Percentiles rank a stretch among this genome's conserved stretches.
phyloP scores from a whole-genome alignment of 2,113 vertebrate species.

The Orthochromis indermauri region DNA sequence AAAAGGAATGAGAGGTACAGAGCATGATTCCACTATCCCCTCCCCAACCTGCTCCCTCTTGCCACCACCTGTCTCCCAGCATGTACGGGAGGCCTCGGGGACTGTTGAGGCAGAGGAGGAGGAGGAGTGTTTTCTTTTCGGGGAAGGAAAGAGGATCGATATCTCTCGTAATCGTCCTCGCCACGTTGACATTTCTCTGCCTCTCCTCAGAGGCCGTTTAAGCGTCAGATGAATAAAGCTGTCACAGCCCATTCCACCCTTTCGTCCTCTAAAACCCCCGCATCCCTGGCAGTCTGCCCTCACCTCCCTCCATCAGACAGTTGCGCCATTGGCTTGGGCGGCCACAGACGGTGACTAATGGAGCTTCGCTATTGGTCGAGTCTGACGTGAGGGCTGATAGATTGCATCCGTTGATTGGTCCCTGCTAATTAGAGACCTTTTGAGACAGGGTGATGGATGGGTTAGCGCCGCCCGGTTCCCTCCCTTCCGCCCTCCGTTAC shows the following conservation, averaged over 20 bases:
- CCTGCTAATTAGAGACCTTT: slow-evolving; percentile 56
- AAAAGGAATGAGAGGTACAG: background rate
- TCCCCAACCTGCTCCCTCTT: background rate
- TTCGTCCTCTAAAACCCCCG: slow-evolving; percentile 39
- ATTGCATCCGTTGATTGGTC: slow-evolving; percentile 59
- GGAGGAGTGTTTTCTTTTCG: slow-evolving; percentile 40
- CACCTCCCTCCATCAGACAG: slow-evolving; percentile 13
- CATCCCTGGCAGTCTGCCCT: slow-evolving; percentile 41
- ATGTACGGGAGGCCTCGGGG: slow-evolving; percentile 11
- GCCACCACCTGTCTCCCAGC: slow-evolving; percentile 15
- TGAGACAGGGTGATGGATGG: slow-evolving; percentile 51
- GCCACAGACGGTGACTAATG: slow-evolving; percentile 23
- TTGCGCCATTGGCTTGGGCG: slow-evolving; percentile 19
- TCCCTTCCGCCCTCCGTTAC: slow-evolving; percentile 1
- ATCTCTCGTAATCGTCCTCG: slow-evolving; percentile 61
- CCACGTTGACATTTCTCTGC: slow-evolving; percentile 63
- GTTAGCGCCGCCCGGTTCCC: slow-evolving; percentile 22
- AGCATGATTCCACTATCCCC: background rate
- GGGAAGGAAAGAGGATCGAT: slow-evolving; percentile 57
- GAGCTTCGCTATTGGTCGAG: slow-evolving; percentile 40
- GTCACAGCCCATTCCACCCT: slow-evolving; percentile 60
- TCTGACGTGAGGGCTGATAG: slow-evolving; percentile 24
- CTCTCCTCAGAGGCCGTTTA: slow-evolving; percentile 66
- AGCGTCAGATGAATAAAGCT: slow-evolving; percentile 70
- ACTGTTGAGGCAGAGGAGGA: slow-evolving; percentile 6